Evolutionary conservation across 2,113 vertebrate genomes (phyloP).

Genomic region (Anguilla rostrata): DNA sequence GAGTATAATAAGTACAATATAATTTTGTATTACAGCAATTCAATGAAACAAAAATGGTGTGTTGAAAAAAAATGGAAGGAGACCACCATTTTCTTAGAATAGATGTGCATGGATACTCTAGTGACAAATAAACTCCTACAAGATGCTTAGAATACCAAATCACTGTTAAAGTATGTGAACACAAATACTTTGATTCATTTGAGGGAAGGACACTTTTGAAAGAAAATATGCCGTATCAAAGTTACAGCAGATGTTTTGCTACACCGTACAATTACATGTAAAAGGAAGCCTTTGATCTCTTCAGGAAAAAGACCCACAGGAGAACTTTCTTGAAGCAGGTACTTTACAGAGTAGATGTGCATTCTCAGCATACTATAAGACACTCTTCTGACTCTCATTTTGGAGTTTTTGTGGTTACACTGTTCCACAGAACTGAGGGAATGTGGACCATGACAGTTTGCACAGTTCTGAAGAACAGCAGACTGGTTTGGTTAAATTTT

Average conservation of each 20-base stretch:
- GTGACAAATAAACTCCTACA: not conserved
- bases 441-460: not conserved
- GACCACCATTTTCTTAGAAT: too few species aligned
- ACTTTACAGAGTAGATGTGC: not conserved
- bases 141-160: not conserved
- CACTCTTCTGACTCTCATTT: not conserved
- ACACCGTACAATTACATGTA: not conserved
- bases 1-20: too few species aligned
- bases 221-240: not conserved
- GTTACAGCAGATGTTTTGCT: not conserved
- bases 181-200: not conserved
- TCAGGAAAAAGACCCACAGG: not conserved
- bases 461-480: not conserved
- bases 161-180: not conserved
- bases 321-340: not conserved
- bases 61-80: too few species aligned
- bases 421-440: not conserved
- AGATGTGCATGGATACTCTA: not conserved
- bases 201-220: not conserved
- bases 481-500: not conserved
- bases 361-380: not conserved
- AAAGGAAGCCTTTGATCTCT: not conserved
- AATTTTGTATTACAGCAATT: not conserved
- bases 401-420: not conserved
- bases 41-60: too few species aligned